Evolutionary conservation across 2,113 vertebrate genomes (phyloP), one percentile per base, ranked within the genome.

Genomic region (Coreoperca whiteheadi): DNA sequence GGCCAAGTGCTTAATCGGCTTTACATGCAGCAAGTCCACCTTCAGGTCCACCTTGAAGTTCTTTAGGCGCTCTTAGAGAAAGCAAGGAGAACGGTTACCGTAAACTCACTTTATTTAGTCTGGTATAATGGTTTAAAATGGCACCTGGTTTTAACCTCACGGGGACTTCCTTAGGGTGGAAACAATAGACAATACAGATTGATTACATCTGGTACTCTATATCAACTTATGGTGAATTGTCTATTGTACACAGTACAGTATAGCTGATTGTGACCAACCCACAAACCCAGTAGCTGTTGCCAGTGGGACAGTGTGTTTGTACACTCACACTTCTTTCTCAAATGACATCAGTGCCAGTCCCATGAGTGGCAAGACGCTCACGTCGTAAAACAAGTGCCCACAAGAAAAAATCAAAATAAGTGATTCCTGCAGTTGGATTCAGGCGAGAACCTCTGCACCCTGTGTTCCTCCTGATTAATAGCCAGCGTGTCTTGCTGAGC

Each of bases 391-490:
- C 77, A 74, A 74, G 67, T 39, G 34, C 1, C 37, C 25, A 50
- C 43, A 14, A 86, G n/a, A 59, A 60, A 37, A 85, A 82, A 60
- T n/a, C 50, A 63, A 75, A 82, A 43, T 23, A 78, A 82, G 66
- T 37, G 59, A 74, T 82, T 86, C 68, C 56, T 64, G 75, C 7
- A 8, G 75, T 75, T 23, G 50, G n/a, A 67, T 77, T 70, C 43
- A 50, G 61, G 3, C 8, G 23, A 77, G 68, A 73, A 64, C 72
- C 71, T 77, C 65, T 20, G 37, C 43, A 46, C 28, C 63, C 28
- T 34, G 54, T 83, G 78, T 66, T 71, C 71, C 34, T 78, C 25
- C 54, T 87, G 90, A 91, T 89, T 83, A 88, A 91, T 89, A 57
- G 78, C 77, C 77, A 14, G 7, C n/a, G 16, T n/a, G 74, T 88